These are phyloP conservation scores for Periophthalmus modestus DNA, from an alignment of 2,113 vertebrate genomes.

Conservation along the genomic window DNA sequence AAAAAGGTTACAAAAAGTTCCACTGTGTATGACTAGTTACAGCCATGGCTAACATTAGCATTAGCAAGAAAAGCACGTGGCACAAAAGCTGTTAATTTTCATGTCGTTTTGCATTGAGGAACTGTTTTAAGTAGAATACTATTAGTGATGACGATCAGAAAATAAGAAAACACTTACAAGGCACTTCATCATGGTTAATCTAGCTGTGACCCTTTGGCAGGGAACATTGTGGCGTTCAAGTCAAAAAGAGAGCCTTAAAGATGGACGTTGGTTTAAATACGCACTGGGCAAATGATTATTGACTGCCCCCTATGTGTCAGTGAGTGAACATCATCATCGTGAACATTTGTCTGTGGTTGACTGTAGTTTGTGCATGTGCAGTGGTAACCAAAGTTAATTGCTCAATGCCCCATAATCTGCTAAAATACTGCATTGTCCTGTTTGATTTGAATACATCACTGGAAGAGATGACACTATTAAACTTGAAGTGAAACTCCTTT, in stretches of 20 bases:
- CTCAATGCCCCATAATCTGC: too few relatives aligned
- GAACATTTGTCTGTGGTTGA: neutral
- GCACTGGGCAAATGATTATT: neutral
- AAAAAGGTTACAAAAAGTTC: neutral
- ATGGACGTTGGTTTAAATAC: neutral
- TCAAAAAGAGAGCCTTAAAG: neutral
- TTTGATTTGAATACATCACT: too few relatives aligned
- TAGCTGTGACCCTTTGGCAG: neutral
- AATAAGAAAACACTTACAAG: neutral
- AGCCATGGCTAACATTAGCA: neutral
- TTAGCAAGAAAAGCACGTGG: neutral
- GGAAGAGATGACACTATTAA: neutral
- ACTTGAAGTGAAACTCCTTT: neutral
- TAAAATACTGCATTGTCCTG: too few relatives aligned
- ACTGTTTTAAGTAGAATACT: neutral
- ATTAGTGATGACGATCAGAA: neutral
- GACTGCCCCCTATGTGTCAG: neutral
- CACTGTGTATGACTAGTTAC: neutral
- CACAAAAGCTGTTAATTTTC: neutral
- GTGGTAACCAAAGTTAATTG: too few relatives aligned
- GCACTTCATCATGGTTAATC: neutral
- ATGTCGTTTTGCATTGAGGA: neutral
- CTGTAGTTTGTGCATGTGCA: neutral
- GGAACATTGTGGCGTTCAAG: neutral
- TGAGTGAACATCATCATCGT: neutral